A percentile compares a stretch with the other conserved stretches of the same genome.
Evolutionary conservation across 2,113 vertebrate species (phyloP).

Genomic region (Genyomyrus donnyi): DNA sequence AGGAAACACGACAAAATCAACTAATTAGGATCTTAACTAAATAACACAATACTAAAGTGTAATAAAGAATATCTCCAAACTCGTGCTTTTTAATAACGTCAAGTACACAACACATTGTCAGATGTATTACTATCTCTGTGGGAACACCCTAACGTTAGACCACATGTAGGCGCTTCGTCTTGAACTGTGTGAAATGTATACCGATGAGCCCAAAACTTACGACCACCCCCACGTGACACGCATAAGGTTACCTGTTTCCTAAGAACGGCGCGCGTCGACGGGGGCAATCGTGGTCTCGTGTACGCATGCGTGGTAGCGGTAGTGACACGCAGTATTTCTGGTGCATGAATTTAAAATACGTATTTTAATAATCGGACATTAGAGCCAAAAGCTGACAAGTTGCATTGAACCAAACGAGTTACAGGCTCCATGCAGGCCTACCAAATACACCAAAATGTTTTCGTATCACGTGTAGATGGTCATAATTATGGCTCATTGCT

Average conservation of each 20-base stretch:
- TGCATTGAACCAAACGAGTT: not conserved
- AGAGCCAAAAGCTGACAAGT: not conserved
- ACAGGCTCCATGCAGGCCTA: not conserved
- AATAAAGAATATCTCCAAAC: not conserved
- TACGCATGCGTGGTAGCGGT: not conserved
- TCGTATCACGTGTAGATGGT: not conserved
- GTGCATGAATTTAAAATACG: not conserved
- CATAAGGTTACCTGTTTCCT: not conserved
- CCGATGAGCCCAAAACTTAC: not conserved
- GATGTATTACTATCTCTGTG: not conserved
- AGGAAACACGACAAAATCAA: not conserved
- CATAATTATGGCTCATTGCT: not conserved
- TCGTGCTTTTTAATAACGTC: not conserved
- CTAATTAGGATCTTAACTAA: not conserved
- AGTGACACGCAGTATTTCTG: not conserved
- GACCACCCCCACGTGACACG: not conserved
- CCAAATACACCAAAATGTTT: not conserved
- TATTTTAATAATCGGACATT: not conserved
- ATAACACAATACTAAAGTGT: not conserved
- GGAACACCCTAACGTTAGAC: not conserved
- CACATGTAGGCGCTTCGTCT: not conserved
- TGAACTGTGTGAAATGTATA: not conserved
- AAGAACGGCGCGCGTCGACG: not conserved
- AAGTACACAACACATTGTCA: not conserved
- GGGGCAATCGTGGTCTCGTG: not conserved